Evolutionary conservation across 1,140 invertebrate species (phyloP).

Genomic region (Phortica variegata): DNA sequence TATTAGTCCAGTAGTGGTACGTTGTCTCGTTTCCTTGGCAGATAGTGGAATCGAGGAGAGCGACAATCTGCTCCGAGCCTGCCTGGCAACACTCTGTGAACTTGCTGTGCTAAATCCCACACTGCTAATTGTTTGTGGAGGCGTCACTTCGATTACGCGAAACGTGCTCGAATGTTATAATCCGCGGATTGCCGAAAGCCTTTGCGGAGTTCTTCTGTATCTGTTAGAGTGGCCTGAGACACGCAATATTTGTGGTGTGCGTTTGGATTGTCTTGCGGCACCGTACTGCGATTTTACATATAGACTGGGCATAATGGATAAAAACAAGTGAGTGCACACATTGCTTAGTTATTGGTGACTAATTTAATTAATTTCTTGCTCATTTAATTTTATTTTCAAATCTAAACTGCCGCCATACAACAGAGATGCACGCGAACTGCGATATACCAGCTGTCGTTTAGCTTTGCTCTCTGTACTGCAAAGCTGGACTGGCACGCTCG

Average conservation of each 20-base stretch:
- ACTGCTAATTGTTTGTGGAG: slow-evolving; percentile 78
- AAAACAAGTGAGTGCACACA: slow-evolving; percentile 58
- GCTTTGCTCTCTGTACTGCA: slow-evolving; percentile 82
- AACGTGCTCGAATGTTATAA: slow-evolving; percentile 80
- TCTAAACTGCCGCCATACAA: no score
- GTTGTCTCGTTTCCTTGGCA: slow-evolving; percentile 79
- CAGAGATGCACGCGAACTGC: slow-evolving; percentile 79
- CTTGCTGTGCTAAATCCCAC: slow-evolving; percentile 81
- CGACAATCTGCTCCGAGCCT: slow-evolving; percentile 77
- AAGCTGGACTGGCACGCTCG: slow-evolving; percentile 85
- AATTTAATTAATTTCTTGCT: background rate
- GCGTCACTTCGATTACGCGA: slow-evolving; percentile 77
- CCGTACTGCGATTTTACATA: slow-evolving; percentile 92
- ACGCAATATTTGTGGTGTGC: slow-evolving; percentile 69
- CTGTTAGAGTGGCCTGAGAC: slow-evolving; percentile 86
- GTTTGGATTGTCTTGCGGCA: slow-evolving; percentile 81
- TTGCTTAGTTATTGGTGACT: background rate
- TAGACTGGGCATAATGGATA: slow-evolving; percentile 63
- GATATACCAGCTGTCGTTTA: slow-evolving; percentile 79
- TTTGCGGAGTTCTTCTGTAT: slow-evolving; percentile 83
- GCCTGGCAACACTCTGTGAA: slow-evolving; percentile 83
- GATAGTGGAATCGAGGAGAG: slow-evolving; percentile 76
- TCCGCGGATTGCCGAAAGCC: slow-evolving; percentile 77
- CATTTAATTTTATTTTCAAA: background rate
- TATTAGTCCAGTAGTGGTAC: slow-evolving; percentile 62